Conservation (phyloP, 2,113 vertebrate species). For the Microtus montanus region DNA sequence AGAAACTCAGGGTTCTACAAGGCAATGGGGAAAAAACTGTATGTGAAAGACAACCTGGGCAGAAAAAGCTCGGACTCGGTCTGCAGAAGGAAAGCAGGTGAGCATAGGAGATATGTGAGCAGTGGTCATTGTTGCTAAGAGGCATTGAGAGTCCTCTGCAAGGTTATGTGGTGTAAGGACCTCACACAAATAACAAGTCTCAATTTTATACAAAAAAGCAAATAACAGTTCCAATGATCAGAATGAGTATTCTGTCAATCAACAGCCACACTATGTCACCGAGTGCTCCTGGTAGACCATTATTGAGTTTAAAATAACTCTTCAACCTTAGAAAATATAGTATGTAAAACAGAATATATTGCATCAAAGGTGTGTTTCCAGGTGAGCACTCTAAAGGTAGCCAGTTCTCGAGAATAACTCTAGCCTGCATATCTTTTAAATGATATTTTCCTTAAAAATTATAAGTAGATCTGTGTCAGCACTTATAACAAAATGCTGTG, state of each 20-base stretch:
- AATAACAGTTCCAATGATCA: conserved; percentile 24
- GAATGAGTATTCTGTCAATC: conserved; percentile 33
- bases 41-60: background rate
- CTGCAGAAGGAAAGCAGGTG: background rate
- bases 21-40: background rate
- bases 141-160: background rate
- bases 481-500: background rate
- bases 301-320: background rate
- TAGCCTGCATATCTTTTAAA: conserved; percentile 43
- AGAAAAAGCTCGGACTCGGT: background rate
- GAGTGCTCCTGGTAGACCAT: conserved; percentile 5
- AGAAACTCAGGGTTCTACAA: conserved; percentile 12
- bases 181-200: background rate
- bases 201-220: background rate
- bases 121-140: conserved; percentile 28
- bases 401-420: background rate
- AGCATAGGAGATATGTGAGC: background rate
- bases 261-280: conserved; percentile 12
- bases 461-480: background rate
- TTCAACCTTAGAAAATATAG: background rate
- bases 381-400: background rate
- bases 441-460: conserved; percentile 37
- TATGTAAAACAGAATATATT: conserved; percentile 5
- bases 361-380: conserved; percentile 22
- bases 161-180: conserved; percentile 8